A percentile compares a stretch with the other conserved stretches of the same genome.
These are phyloP conservation scores for Plebejus anna DNA, from an alignment of 2,888 invertebrate species.

Conservation along the genomic window DNA sequence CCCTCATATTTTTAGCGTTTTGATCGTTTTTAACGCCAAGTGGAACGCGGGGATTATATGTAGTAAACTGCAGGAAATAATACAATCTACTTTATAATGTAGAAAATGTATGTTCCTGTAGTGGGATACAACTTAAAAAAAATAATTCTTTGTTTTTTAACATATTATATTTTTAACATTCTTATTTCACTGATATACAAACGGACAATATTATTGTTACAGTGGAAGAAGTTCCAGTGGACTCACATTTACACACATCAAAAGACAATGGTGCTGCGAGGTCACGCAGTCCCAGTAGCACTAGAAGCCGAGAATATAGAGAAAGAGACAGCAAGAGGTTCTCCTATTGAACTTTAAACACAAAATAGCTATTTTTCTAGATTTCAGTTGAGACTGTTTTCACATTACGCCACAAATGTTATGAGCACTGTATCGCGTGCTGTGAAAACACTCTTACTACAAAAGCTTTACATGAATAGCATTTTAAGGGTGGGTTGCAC, in stretches of 20 bases:
- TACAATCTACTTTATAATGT: too few species aligned
- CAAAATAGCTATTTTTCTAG: too few species aligned
- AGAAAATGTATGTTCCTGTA: too few species aligned
- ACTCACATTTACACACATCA: constrained; percentile 55
- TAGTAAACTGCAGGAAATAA: too few species aligned
- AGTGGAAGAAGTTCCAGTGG: constrained; percentile 76
- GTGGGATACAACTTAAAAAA: too few species aligned
- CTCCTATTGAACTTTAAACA: background rate
- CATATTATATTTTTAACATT: background rate
- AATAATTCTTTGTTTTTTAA: background rate
- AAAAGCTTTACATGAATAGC: background rate
- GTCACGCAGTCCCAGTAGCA: constrained; percentile 52
- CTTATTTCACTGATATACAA: constrained; percentile 26
- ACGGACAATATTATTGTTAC: constrained; percentile 49
- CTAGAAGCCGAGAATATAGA: constrained; percentile 42
- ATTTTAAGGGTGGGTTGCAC: background rate
- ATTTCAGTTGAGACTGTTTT: too few species aligned
- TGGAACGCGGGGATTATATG: too few species aligned
- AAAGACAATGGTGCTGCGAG: constrained; percentile 39
- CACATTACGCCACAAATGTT: too few species aligned
- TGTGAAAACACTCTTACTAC: background rate
- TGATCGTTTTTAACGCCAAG: too few species aligned
- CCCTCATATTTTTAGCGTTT: too few species aligned
- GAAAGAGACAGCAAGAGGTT: background rate
- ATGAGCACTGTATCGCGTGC: too few species aligned